A percentile compares a stretch with the other conserved stretches of the same genome.
These are phyloP conservation scores for Phyllotreta cruciferae DNA, from an alignment of 2,888 invertebrate species.

Conservation along the genomic window DNA sequence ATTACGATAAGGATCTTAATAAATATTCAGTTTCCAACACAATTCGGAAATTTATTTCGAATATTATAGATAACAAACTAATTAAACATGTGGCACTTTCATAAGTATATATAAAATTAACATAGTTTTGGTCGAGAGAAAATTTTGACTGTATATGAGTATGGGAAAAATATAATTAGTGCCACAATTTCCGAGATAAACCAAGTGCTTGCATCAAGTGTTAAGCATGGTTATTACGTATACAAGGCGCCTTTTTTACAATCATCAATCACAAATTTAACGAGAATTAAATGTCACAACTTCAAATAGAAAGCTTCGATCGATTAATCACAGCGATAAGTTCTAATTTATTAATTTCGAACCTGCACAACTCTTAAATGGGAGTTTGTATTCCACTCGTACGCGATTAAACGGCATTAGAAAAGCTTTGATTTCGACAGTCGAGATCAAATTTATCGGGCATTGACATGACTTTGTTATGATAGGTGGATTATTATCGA, in stretches of 20 bases:
- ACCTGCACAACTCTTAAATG: not conserved
- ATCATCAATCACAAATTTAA: conserved; percentile 5
- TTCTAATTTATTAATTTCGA: conserved; percentile 5
- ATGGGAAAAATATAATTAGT: too few species aligned
- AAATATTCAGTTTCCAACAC: too few species aligned
- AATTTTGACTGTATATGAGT: too few species aligned
- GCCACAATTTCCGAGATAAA: too few species aligned
- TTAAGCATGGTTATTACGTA: not conserved
- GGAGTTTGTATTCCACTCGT: not conserved
- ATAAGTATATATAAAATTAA: too few species aligned
- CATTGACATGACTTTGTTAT: conserved; percentile 7
- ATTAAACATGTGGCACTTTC: too few species aligned
- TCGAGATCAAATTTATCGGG: not conserved
- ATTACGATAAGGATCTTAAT: too few species aligned
- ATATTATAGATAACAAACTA: too few species aligned
- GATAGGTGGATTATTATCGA: conserved; percentile 10
- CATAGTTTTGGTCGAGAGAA: too few species aligned
- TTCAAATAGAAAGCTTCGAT: not conserved
- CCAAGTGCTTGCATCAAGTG: not conserved
- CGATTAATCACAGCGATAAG: conserved; percentile 3
- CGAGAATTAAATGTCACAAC: not conserved
- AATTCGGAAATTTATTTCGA: too few species aligned
- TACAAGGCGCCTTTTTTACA: not conserved
- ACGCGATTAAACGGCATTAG: not conserved
- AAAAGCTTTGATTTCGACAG: too few species aligned